A percentile compares a stretch with the other conserved stretches of the same genome.
Evolutionary conservation across 2,888 invertebrate species (phyloP).

Genomic region (Nomada fucata): DNA sequence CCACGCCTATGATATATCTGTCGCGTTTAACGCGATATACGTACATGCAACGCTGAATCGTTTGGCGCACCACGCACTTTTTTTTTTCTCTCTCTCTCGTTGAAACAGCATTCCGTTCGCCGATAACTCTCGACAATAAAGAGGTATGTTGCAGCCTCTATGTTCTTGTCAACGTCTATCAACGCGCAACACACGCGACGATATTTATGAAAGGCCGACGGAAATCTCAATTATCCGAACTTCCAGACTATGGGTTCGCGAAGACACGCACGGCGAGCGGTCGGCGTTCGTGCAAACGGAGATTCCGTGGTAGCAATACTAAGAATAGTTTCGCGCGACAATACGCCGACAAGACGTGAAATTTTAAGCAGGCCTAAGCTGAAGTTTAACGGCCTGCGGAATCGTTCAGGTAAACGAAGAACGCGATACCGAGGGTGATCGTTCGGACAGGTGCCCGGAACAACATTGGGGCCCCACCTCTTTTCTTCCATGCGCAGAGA

Average conservation of each 20-base stretch:
- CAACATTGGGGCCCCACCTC: conserved; percentile 43
- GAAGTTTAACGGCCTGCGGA: conserved; percentile 54
- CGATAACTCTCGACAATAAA: conserved; percentile 3
- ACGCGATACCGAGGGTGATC: conserved; percentile 3
- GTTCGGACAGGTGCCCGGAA: conserved; percentile 63
- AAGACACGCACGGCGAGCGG: neutral
- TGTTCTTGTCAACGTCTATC: conserved; percentile 9
- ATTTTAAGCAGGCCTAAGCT: conserved; percentile 25
- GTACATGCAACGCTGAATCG: neutral
- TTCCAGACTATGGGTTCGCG: neutral
- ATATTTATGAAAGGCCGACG: conserved; percentile 9
- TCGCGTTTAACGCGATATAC: neutral
- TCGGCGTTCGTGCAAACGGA: neutral
- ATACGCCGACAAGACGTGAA: conserved; percentile 33
- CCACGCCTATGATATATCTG: neutral
- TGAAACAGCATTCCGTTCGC: conserved; percentile 8
- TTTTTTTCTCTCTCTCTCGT: too few species aligned
- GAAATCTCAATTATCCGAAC: conserved; percentile 20
- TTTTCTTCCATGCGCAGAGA: conserved; percentile 55
- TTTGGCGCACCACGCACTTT: neutral
- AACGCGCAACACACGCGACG: neutral
- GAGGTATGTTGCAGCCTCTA: too few species aligned
- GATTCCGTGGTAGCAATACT: neutral
- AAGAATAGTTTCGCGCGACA: conserved; percentile 25
- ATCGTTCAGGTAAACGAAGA: conserved; percentile 47